Base-by-base conservation (phyloP, 2,888 invertebrate genomes). In the Calephelis perditalis region DNA sequence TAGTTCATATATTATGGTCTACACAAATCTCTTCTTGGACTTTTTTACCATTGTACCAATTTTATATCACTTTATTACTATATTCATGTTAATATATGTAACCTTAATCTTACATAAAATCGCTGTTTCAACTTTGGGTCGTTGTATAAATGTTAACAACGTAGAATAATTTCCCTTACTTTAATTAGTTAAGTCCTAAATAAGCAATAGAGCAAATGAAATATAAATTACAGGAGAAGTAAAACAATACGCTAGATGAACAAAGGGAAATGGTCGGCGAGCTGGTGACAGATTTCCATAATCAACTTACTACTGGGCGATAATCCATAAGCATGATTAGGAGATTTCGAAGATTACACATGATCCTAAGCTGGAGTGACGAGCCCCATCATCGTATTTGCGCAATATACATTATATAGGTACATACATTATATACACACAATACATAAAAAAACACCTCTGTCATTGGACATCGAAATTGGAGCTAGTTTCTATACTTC, bases 151-250 rank as follows among this genome's bases (percentile, higher is more conserved):
- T 26, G 57, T 57, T 35, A 54, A 54, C 45, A 35, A 12, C 40
- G 55, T 44, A 10, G 15, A 61, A 57, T 26, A 57, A 62, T 55
- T 58, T 54, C 10, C 36, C 58, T 45, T 61, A 46, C 58, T 36
- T 63, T 61, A 60, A 59, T 56, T 67, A 63, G 72, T 70, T 67
- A 68, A 66, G 66, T 67, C 81, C 81, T 79, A 79, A 81, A 74
- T 79, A 81, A 81, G 75, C 83, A 79, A 65, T 10, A 26, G 49
- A 26, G 26, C 15, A 26, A 49, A 49, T 49, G 49, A 49, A 49
- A 49, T 49, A 49, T 49, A 49, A 49, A 49, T 49, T 49, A 49
- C 9, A 49, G 26, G 15, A 49, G 49, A 9, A 49, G 9, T 15
- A 26, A 7, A 49, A 49, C 15, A 49, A 49, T 49, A 49, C 26